These are phyloP conservation scores for Machimus atricapillus DNA, from an alignment of 2,888 invertebrate species.

Conservation along the genomic window DNA sequence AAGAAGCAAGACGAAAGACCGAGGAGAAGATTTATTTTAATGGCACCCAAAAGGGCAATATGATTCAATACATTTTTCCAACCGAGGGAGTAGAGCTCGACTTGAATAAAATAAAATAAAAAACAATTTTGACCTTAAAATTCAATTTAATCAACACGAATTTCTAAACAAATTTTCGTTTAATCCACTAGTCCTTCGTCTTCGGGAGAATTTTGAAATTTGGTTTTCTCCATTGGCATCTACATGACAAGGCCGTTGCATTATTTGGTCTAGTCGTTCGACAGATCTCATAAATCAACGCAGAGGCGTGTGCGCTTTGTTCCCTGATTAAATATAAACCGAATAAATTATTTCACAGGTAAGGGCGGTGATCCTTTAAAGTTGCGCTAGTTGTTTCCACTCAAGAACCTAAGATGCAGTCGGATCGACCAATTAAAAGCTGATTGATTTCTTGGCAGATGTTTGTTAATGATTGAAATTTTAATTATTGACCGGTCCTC, in stretches of 20 bases:
- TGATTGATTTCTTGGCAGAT: constrained; percentile 25
- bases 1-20: neutral
- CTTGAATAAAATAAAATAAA: neutral
- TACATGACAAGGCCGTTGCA: neutral
- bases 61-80: neutral
- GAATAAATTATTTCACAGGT: constrained; percentile 13
- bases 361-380: constrained; percentile 21
- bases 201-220: neutral
- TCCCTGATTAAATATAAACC: constrained; percentile 12
- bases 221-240: neutral
- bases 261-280: neutral
- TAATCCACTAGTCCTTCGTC: neutral
- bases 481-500: neutral
- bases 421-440: neutral
- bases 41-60: neutral
- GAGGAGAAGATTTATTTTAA: neutral
- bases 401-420: neutral
- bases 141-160: neutral
- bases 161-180: neutral
- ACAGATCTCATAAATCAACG: constrained; percentile 6
- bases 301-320: constrained; percentile 11
- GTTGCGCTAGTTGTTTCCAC: neutral
- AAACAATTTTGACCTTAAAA: neutral
- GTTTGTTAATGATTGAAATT: constrained; percentile 19
- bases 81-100: neutral